These are phyloP conservation scores for Styela plicata DNA, from an alignment of 23 tunicate genomes.

Conservation along the genomic window DNA sequence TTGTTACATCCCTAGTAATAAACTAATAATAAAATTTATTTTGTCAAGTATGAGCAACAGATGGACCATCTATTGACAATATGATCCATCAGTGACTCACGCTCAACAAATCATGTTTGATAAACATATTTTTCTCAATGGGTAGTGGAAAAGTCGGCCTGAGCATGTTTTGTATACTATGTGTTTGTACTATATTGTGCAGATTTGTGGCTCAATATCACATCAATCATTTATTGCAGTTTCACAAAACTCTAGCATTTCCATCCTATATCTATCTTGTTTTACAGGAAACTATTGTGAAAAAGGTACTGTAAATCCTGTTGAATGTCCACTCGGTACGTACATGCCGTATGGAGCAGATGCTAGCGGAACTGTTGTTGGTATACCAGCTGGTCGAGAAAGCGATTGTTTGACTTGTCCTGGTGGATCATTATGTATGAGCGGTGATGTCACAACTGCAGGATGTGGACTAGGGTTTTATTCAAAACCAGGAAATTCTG, in stretches of 20 bases:
- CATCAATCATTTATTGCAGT: no score
- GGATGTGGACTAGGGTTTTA: slow-evolving; percentile 67
- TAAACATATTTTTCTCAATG: no score
- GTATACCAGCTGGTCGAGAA: slow-evolving; percentile 69
- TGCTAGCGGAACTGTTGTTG: slow-evolving; percentile 11
- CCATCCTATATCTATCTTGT: not conserved
- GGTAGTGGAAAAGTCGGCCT: no score
- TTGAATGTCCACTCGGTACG: slow-evolving; percentile 72
- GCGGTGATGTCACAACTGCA: slow-evolving; percentile 37
- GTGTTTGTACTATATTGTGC: no score
- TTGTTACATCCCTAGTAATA: no score
- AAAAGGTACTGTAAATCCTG: slow-evolving; percentile 79
- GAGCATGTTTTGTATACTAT: no score
- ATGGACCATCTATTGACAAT: no score
- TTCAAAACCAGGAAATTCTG: slow-evolving; percentile 65
- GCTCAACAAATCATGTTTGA: no score
- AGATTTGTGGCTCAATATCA: no score
- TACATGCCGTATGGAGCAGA: slow-evolving; percentile 92
- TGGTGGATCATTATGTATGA: slow-evolving; percentile 63
- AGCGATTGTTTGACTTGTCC: slow-evolving; percentile 80
- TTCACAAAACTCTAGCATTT: not conserved
- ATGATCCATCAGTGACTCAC: no score
- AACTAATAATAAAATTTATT: no score
- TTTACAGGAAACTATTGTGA: slow-evolving; percentile 80
- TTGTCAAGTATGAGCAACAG: no score